Base-by-base conservation (phyloP, 2,797 vertebrate genomes). In the Iguana delicatissima region DNA sequence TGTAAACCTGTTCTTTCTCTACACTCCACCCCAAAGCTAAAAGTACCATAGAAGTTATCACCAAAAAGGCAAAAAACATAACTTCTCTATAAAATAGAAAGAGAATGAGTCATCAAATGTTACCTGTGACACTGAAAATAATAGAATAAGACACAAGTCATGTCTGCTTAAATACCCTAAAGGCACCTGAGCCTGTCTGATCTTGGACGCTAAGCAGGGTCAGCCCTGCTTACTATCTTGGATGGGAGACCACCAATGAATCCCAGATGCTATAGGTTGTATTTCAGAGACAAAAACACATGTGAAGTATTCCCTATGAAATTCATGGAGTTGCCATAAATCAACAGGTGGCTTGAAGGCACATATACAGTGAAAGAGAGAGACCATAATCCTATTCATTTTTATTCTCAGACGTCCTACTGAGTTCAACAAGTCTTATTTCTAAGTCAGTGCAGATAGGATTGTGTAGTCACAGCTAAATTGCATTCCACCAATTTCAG, bases 1-100 rank as follows among this genome's bases (percentile, higher is more conserved):
- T 91, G 89, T 93, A 92, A 92, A 89, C 84, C 91, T 86, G 88
- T 82, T 90, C 88, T 93, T 76, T 85, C 90, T 88, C 93, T 92
- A 94, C 94, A 35, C 8, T 62, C 9, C 42, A 14, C 26, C 20
- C 22, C 81, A 73, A n/a, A 74, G 8, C 24, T 72, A 69, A 1
- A 72, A 62, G 18, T 55, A 57, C 16, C 18, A 74, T 35, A 10
- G 55, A 73, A 32, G 29, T n/a, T 73, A 55, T 10, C 52, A n/a
- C 29, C 4, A 0, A 42, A 57, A 86, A 86, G n/a, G 35, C 59
- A 35, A 57, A 38, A 42, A 59, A 29, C 4, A 35, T 16, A 67
- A n/a, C 5, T 8, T 46, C 14, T 42, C 38, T 62, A 59, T 10
- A 77, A 86, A 59, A 73, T 52, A 35, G 13, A 82, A 82, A 57